Conservation (phyloP, 2,888 invertebrate species). For the Tipula unca region DNA sequence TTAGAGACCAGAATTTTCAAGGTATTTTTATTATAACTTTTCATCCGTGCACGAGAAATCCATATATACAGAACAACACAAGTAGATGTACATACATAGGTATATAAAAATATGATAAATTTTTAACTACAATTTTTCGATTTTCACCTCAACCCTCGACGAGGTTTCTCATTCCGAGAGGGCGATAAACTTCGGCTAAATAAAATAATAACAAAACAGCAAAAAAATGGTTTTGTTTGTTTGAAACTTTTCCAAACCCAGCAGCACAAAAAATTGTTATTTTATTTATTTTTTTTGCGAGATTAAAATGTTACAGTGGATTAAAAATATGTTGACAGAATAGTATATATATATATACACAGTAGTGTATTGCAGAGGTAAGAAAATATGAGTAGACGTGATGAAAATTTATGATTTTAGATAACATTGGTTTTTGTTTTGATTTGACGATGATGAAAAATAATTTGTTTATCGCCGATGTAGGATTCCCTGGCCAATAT, state of each 20-base stretch:
- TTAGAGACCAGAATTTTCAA: not conserved
- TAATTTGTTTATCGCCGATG: not conserved
- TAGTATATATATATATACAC: not conserved
- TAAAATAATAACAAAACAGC: not conserved
- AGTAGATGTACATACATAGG: too few relatives aligned
- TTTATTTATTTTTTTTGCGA: not conserved
- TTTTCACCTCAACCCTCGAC: not conserved
- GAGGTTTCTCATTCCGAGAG: not conserved
- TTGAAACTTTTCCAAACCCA: not conserved
- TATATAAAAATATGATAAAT: not conserved
- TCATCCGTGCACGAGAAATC: too few relatives aligned
- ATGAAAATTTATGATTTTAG: not conserved
- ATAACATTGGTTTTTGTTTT: not conserved
- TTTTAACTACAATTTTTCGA: not conserved
- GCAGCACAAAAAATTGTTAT: not conserved
- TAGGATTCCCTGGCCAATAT: too few relatives aligned
- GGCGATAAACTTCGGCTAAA: not conserved
- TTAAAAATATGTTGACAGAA: not conserved
- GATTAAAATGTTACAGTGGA: not conserved
- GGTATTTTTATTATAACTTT: not conserved
- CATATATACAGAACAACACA: not conserved
- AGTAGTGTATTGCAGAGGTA: not conserved
- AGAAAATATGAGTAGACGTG: not conserved
- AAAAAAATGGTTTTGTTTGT: not conserved
- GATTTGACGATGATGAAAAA: not conserved